Base-by-base conservation (phyloP, 2,888 invertebrate species). In the Apodemia hepburni region DNA sequence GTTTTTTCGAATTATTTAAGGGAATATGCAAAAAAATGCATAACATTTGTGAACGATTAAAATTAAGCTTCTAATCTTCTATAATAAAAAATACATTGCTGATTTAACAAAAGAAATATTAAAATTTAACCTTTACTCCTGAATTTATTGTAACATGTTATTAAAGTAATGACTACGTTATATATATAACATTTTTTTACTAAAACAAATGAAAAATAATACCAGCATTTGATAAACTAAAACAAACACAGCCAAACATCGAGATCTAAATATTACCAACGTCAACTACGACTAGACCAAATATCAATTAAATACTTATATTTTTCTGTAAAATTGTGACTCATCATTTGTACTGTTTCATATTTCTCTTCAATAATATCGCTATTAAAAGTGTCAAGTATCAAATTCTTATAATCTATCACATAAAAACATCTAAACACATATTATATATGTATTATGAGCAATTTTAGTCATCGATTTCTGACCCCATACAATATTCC, bases 231-330 rank as follows among this genome's bases (percentile, higher is more conserved):
- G 2, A 65, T 70, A 70, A 75, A 75, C 70, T 68, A 74, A 75
- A 72, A 69, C 69, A 78, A 81, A 85, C 88, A 88, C 88, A 89
- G 88, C 88, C 88, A 78, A 76, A 84, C 76, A 81, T 72, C 74
- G 87, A 87, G 87, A 88, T 86, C 85, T 78, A 80, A 71, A 66
- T 68, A 17, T 61, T 58, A 63, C 58, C 51, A 38, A 60, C 9
- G 38, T 38, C 15, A 38, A 64, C 60, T 33, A 58, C 27, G 68
- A 70, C 71, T 73, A 70, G 73, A 63, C 51, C 51, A 42, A 64
- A 59, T 64, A 38, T 38, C 45, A 42, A 58, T 27, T 42, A 61
- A 45, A 62, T 59, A 58, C 58, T 51, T 57, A 59, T 45, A 27
- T 57, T 58, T 38, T 61, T 60, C 17, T 65, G 60, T 66, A 64